Evolutionary conservation across 92 coral and sea anemone genomes (phyloP), one percentile per base, ranked within the genome.

Genomic region (Palythoa heliodiscus): DNA sequence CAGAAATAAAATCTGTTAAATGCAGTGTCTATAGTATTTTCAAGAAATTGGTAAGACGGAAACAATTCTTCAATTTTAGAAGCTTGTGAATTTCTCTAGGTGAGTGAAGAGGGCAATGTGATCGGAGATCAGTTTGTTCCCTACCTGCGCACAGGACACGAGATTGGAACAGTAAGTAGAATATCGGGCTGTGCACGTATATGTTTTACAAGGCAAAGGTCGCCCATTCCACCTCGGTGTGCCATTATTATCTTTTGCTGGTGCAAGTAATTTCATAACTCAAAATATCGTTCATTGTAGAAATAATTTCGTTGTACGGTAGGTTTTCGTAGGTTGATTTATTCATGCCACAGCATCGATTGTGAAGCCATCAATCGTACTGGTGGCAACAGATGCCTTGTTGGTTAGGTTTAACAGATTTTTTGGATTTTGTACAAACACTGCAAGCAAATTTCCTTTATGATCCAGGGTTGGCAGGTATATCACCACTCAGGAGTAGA

Each of bases 141-240:
- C 4, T 90, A 89, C 61, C 91, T 97, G 20, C 93, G 92, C 43
- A 91, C 95, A 76, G 99, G 99, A 11, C 99, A 94, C 91, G 82
- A 86, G 86, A 96, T 92, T 19, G 99, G 99, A 86, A 93, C 89
- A 95, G 99, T 96, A 76, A 64, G 93, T 66, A 80, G 0, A 58
- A 13, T 15, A 15, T 15, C 6, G 16, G 6, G 64, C 5, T 58
- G 64, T 58, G 17, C 7, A n/a, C 60, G 60, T 58, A 6, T 58
- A 12, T 58, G 19, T 58, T 19, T 19, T 58, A 13, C 22, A 52
- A 1, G 55, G 15, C 66, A 58, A 58, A 1, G 6, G 4, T 16
- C 19, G 66, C 19, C 20, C 19, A 16, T 60, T 16, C 16, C 19
- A 1, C 2, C 13, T 1, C 55, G 13, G 16, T 15, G 6, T 16